These are phyloP conservation scores for Ophion slaviceki DNA, from an alignment of 2,888 invertebrate species.

Conservation along the genomic window DNA sequence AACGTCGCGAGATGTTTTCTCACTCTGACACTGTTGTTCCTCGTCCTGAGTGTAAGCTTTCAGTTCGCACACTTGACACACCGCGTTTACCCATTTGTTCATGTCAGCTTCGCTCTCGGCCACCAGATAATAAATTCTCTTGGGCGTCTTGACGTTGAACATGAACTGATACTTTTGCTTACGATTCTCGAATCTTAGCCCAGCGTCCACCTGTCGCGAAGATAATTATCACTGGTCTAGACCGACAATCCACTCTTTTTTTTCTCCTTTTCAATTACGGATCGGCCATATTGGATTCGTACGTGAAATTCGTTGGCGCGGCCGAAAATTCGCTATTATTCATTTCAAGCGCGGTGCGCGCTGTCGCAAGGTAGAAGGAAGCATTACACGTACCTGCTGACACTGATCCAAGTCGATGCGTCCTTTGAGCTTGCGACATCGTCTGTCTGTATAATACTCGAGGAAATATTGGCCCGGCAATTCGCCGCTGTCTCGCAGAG, in stretches of 20 bases:
- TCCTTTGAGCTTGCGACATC: slow-evolving; percentile 93
- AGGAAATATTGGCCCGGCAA: slow-evolving; percentile 97
- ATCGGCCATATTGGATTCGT: too few relatives aligned
- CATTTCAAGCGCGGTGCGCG: background rate
- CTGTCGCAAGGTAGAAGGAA: background rate
- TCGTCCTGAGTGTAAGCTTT: slow-evolving; percentile 88
- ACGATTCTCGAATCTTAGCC: slow-evolving; percentile 92
- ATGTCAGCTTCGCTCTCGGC: slow-evolving; percentile 96
- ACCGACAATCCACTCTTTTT: background rate
- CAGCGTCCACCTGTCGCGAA: slow-evolving; percentile 90
- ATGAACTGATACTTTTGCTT: slow-evolving; percentile 93
- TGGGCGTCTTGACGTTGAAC: slow-evolving; percentile 95
- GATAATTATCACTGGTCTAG: background rate
- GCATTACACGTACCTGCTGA: slow-evolving; percentile 90
- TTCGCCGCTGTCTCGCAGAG: slow-evolving; percentile 94
- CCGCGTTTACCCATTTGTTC: slow-evolving; percentile 97
- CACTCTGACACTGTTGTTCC: slow-evolving; percentile 82
- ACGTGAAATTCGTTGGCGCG: background rate
- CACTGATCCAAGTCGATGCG: slow-evolving; percentile 97
- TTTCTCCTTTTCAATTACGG: too few relatives aligned
- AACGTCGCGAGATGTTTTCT: background rate
- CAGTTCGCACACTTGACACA: slow-evolving; percentile 96
- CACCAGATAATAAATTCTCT: slow-evolving; percentile 95
- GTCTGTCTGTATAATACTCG: slow-evolving; percentile 96
- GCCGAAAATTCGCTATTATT: background rate